Evolutionary conservation across 2,113 vertebrate genomes (phyloP).

Genomic region (Narcine bancroftii): DNA sequence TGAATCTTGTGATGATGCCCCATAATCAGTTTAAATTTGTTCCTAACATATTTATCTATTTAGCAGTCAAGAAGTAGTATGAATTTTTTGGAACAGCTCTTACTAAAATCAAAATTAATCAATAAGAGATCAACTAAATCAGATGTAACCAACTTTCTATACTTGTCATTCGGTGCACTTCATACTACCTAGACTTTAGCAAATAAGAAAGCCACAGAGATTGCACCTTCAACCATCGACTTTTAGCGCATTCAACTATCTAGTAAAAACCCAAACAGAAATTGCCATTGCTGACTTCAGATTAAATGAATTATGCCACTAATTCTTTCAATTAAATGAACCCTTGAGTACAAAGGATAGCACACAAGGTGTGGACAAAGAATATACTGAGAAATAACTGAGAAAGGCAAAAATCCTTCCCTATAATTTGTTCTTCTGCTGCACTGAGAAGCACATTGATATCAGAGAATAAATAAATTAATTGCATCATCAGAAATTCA

Average conservation of each 20-base stretch:
- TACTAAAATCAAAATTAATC: background rate
- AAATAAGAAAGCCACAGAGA: background rate
- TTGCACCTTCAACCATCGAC: background rate
- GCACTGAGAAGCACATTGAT: background rate
- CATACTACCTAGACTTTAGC: background rate
- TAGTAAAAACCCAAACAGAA: background rate
- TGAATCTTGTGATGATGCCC: background rate
- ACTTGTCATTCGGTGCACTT: background rate
- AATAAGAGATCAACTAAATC: background rate
- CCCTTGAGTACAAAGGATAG: background rate
- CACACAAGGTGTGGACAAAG: background rate
- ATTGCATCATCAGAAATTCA: background rate
- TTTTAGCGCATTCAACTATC: background rate
- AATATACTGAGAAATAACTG: background rate
- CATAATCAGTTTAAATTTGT: background rate
- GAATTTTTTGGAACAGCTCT: background rate
- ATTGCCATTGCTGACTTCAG: background rate
- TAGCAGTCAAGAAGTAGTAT: background rate
- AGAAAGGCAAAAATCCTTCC: background rate
- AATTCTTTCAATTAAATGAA: too few relatives aligned
- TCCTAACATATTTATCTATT: background rate
- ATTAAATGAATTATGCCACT: background rate
- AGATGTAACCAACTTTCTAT: background rate
- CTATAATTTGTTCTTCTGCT: background rate
- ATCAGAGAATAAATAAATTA: background rate